phyloP scores from a whole-genome alignment of 2,797 vertebrate species.

The Cryptoprocta ferox region DNA sequence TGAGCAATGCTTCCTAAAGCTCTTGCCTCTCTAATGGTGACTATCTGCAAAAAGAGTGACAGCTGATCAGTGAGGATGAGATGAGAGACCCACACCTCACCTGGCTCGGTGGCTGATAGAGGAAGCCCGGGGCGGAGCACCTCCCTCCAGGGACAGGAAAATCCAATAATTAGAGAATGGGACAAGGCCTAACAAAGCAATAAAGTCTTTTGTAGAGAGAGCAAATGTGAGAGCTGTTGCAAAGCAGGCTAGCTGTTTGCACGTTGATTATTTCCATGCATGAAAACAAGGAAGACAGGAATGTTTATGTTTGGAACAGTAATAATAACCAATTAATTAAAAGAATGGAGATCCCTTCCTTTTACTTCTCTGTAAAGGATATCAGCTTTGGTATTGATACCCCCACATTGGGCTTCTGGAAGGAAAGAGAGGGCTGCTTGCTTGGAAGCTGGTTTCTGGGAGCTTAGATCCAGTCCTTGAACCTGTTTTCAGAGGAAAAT shows the following conservation, averaged over 20 bases:
- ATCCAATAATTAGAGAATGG: not conserved
- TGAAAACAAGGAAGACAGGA: not conserved
- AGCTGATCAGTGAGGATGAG: rapidly evolving
- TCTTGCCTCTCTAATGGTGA: not conserved
- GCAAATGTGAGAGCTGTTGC: not conserved
- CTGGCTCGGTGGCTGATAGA: not conserved
- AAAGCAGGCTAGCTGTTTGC: not conserved
- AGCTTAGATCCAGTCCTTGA: not conserved
- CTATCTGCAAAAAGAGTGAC: not conserved
- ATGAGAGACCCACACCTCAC: rapidly evolving
- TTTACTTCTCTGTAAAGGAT: not conserved
- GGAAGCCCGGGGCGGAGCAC: rapidly evolving
- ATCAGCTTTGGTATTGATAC: not conserved
- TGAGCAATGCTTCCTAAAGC: not conserved
- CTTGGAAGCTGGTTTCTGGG: not conserved
- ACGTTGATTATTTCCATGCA: not conserved
- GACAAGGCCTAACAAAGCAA: not conserved
- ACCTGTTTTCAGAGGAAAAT: not conserved
- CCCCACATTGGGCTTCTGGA: not conserved
- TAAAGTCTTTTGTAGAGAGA: not conserved
- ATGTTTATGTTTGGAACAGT: not conserved
- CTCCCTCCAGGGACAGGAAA: not conserved
- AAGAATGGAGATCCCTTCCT: not conserved
- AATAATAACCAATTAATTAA: not conserved
- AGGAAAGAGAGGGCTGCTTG: not conserved